Evolutionary conservation across 2,113 vertebrate genomes (phyloP).

Genomic region (Tupaia tana): DNA sequence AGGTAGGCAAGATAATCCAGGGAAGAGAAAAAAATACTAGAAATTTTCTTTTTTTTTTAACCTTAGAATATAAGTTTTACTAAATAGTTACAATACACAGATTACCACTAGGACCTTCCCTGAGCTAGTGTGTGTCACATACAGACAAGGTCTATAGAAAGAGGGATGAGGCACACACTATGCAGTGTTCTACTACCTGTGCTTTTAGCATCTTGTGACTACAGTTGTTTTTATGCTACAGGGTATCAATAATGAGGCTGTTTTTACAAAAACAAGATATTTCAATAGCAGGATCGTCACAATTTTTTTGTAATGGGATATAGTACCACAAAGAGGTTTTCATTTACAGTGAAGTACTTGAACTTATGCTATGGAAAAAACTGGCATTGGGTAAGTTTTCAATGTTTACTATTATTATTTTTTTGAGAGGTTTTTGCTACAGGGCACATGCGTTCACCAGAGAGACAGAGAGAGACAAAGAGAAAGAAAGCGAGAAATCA

Average conservation of each 20-base stretch:
- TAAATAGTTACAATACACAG: background rate
- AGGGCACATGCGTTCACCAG: too few relatives aligned
- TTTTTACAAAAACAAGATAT: background rate
- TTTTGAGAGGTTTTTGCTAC: too few relatives aligned
- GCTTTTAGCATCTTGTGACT: background rate
- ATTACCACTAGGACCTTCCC: background rate
- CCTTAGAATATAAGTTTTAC: background rate
- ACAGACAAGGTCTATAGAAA: background rate
- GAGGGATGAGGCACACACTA: background rate
- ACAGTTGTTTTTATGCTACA: background rate
- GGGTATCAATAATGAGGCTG: background rate
- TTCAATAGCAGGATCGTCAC: background rate
- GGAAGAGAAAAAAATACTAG: background rate
- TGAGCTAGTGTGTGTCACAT: accelerated
- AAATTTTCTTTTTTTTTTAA: background rate
- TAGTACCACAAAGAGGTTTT: background rate
- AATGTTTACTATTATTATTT: background rate
- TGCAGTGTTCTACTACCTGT: background rate
- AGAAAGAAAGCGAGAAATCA: too few relatives aligned
- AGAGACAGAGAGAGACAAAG: too few relatives aligned
- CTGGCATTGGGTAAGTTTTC: background rate
- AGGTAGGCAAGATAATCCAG: background rate
- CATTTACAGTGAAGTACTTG: background rate
- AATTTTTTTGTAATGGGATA: background rate
- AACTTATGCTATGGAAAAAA: background rate